Evolutionary conservation across 2,888 invertebrate species (phyloP).

Genomic region (Mamestra brassicae): DNA sequence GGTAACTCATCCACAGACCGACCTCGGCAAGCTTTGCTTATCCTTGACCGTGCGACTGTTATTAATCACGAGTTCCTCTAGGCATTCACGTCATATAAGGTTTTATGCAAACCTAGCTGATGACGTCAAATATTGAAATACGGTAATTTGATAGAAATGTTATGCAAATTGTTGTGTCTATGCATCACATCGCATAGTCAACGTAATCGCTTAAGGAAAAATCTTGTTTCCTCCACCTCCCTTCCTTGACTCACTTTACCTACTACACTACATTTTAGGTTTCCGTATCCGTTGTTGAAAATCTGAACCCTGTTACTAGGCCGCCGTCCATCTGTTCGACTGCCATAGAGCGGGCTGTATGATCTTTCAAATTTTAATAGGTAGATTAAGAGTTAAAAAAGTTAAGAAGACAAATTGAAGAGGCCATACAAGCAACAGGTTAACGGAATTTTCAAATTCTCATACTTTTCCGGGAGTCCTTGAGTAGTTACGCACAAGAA

Average conservation of each 20-base stretch:
- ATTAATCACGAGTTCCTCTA: background rate
- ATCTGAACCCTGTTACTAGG: background rate
- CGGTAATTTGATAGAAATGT: background rate
- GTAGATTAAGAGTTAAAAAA: no score
- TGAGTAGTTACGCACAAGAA: background rate
- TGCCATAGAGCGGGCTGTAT: no score
- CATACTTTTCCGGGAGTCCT: background rate
- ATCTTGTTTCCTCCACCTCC: background rate
- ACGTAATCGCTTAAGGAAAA: background rate
- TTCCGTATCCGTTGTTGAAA: background rate
- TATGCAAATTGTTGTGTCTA: no score
- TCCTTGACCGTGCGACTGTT: background rate
- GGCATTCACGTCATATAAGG: background rate
- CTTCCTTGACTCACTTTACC: background rate
- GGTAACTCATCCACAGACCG: background rate
- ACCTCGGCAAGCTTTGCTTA: background rate
- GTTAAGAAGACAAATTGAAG: no score
- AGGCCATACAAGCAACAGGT: background rate
- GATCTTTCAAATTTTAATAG: no score
- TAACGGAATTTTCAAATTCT: background rate
- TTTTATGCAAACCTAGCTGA: background rate
- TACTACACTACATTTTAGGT: background rate
- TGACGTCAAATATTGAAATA: background rate
- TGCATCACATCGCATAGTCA: no score
- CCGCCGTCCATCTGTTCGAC: background rate